Evolutionary conservation across 2,113 vertebrate genomes (phyloP).

Genomic region (human (Homo sapiens)): GRCh38 chr1:89557501-89558000

Average conservation of each 20-base stretch:
- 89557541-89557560: not conserved
- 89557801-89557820: not conserved
- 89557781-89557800: no score
- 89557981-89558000: not conserved
- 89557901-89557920: not conserved
- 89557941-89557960: not conserved
- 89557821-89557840: not conserved
- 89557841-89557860: not conserved
- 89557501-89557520: not conserved
- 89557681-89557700: not conserved
- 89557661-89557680: not conserved
- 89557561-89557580: not conserved
- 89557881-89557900: not conserved
- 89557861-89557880: not conserved
- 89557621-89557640: not conserved
- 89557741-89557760: no score
- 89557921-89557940: not conserved
- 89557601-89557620: not conserved
- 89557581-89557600: not conserved
- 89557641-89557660: not conserved
- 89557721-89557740: no score
- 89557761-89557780: no score
- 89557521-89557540: not conserved
- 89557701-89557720: not conserved
- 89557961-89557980: not conserved